Base-by-base conservation (phyloP, 2,797 vertebrate species). In the Gymnothorax reevesii region DNA sequence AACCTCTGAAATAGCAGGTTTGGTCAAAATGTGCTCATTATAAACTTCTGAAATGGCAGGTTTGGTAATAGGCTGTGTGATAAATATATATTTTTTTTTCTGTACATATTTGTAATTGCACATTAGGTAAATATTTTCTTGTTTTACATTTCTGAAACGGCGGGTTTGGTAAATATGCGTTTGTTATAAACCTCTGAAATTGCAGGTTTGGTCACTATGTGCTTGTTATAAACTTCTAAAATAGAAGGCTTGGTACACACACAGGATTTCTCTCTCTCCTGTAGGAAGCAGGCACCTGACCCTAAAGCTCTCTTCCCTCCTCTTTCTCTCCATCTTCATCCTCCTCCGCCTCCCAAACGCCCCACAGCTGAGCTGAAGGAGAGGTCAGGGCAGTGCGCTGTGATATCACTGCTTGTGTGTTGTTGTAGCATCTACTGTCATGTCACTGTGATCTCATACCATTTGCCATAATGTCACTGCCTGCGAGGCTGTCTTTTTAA, bases 261-360 rank as follows among this genome's bases (percentile, higher is more conserved):
- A 42, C 33, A 42, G 33, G 33, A 42, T 42, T 42, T 42, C 2
- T 42, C 1, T 89, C 89, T 60, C 59, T 60, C 9, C 9, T 73
- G 25, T 86, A 91, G 92, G 90, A 89, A 84, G 60, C 84, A 89
- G 83, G 86, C 79, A 77, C 62, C 86, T 73, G 87, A 90, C 84
- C 82, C 83, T 42, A 62, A 82, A 22, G 57, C 69, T 84, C 27
- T 69, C 60, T 55, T 60, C 20, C 73, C 84, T 9, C 75, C 86
- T 84, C 66, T 73, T 62, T 66, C 84, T n/a, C 33, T 57, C 20
- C 85, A 55, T 89, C 87, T 57, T 20, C 86, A 88, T 87, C 75
- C 66, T 17, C 83, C 82, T 33, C 33, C 49, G 17, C 94, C 94
- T 0, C 93, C 71, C 75, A 90, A 90, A 82, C 86, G 25, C 52